A percentile compares a stretch with the other conserved stretches of the same genome.
These are phyloP conservation scores for Characodon lateralis DNA, from an alignment of 2,797 vertebrate species.

Conservation along the genomic window DNA sequence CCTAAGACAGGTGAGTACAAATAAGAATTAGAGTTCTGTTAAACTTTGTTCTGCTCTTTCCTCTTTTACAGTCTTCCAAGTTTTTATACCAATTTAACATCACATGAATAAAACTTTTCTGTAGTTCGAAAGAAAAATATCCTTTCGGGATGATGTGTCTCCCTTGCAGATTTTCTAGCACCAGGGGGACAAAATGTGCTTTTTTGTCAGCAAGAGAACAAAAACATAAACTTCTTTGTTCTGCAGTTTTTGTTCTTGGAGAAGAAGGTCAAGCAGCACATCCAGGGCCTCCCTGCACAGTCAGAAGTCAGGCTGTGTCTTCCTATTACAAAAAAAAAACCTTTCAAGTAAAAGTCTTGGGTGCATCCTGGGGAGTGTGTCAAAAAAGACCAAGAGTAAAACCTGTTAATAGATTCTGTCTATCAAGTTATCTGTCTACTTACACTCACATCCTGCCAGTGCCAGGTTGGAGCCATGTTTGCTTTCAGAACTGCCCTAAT, in stretches of 20 bases:
- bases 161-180: neutral
- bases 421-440: neutral
- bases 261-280: neutral
- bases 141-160: neutral
- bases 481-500: neutral
- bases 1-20: neutral
- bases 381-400: neutral
- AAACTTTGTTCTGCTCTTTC: neutral
- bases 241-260: neutral
- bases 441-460: too few species aligned
- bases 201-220: neutral
- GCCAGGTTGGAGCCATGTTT: neutral
- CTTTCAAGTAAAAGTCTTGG: neutral
- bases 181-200: neutral
- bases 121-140: neutral
- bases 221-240: conserved; percentile 3
- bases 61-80: neutral
- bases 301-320: neutral
- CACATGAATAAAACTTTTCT: neutral
- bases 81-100: neutral
- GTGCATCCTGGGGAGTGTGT: neutral
- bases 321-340: neutral
- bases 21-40: neutral
- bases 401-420: neutral
- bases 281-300: neutral